Evolutionary conservation across 2,113 vertebrate genomes (phyloP).

Genomic region (Rhinoptilus africanus): DNA sequence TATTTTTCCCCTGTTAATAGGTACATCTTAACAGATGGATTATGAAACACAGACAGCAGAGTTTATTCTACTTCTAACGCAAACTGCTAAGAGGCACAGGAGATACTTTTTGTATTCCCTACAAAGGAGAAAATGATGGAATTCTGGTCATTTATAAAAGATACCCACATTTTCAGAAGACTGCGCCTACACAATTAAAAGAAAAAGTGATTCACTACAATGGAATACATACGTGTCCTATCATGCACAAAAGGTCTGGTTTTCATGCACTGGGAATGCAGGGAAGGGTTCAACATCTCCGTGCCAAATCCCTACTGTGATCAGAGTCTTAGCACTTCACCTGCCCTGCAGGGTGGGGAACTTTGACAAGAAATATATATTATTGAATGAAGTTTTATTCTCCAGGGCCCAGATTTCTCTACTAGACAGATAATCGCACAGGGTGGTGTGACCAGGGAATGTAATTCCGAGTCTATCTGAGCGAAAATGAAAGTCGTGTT

Average conservation of each 20-base stretch:
- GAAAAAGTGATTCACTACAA: rapidly evolving
- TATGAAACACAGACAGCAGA: background rate
- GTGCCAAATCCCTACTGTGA: background rate
- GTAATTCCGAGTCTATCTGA: background rate
- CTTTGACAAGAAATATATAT: background rate
- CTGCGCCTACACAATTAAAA: background rate
- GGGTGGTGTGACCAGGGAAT: background rate
- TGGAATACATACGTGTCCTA: background rate
- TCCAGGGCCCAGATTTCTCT: background rate
- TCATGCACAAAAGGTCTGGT: background rate
- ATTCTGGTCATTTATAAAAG: background rate
- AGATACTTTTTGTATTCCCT: background rate
- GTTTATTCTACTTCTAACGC: background rate
- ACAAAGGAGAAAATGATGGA: background rate
- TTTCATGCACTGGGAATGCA: background rate
- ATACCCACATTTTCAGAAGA: background rate
- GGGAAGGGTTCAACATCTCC: background rate
- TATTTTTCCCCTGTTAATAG: background rate
- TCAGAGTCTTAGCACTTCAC: background rate
- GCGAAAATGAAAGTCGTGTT: background rate
- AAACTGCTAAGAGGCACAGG: background rate
- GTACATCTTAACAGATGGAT: background rate
- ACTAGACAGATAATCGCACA: background rate
- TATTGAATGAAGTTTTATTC: background rate
- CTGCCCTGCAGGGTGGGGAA: background rate